Evolutionary conservation across 2,797 vertebrate genomes (phyloP).

Genomic region (Neosalanx taihuensis): DNA sequence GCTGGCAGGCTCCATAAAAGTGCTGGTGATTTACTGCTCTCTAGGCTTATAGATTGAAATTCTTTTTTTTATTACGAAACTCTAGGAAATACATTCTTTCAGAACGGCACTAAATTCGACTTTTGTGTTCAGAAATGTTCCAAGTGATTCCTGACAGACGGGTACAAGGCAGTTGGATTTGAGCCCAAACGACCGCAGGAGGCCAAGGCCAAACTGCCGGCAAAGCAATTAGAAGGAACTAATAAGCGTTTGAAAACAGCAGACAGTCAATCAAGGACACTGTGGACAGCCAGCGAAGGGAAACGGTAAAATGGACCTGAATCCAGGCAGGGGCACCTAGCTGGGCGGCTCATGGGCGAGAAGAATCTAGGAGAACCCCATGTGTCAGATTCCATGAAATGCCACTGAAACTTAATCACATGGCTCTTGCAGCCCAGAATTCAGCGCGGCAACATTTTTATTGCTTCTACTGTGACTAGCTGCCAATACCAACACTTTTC

Average conservation of each 20-base stretch:
- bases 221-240: conserved; percentile 41
- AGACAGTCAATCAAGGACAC: conserved; percentile 33
- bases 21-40: conserved; percentile 40
- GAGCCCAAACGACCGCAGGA: conserved; percentile 17
- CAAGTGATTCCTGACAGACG: conserved; percentile 30
- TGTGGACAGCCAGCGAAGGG: conserved; percentile 20
- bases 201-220: conserved; percentile 24
- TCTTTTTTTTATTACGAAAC: conserved; percentile 34
- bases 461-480: conserved; percentile 51
- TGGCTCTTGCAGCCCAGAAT: conserved; percentile 44
- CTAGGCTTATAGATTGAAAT: conserved; percentile 30
- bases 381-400: conserved; percentile 46
- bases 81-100: conserved; percentile 43
- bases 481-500: conserved; percentile 74
- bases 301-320: conserved; percentile 20
- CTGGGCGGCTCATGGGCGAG: conserved; percentile 36
- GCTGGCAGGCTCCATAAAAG: conserved; percentile 45
- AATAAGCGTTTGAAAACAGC: conserved; percentile 42
- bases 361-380: conserved; percentile 43
- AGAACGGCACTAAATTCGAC: conserved; percentile 18
- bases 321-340: conserved; percentile 38
- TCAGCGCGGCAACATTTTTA: conserved; percentile 50
- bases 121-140: conserved; percentile 31
- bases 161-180: conserved; percentile 25
- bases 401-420: conserved; percentile 59